Percentiles rank a stretch among this genome's conserved stretches.
phyloP scores from a whole-genome alignment of 1,140 invertebrate species.

The Penaeus japonicus region DNA sequence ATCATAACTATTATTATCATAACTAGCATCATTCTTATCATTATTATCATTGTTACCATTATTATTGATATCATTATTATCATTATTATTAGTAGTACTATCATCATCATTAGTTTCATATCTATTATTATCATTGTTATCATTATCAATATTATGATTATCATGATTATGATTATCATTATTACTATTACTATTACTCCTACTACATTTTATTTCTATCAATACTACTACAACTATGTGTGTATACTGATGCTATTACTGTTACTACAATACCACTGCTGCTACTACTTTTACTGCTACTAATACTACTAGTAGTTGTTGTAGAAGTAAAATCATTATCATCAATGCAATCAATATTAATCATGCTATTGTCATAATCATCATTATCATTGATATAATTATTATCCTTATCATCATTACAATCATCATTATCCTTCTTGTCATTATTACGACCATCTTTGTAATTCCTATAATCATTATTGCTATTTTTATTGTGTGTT shows the following conservation, averaged over 20 bases:
- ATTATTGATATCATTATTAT: too few relatives aligned
- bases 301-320: not conserved
- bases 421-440: not conserved
- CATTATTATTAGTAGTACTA: too few relatives aligned
- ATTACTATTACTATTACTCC: too few relatives aligned
- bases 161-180: too few relatives aligned
- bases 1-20: too few relatives aligned
- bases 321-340: not conserved
- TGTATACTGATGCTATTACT: too few relatives aligned
- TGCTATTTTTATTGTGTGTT: not conserved
- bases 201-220: too few relatives aligned
- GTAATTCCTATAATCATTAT: not conserved
- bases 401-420: not conserved
- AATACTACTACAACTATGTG: too few relatives aligned
- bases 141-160: not conserved
- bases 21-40: too few relatives aligned
- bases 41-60: too few relatives aligned
- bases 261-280: too few relatives aligned
- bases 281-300: too few relatives aligned
- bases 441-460: not conserved
- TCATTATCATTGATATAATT: not conserved
- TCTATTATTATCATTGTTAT: not conserved
- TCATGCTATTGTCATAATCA: not conserved
- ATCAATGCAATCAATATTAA: not conserved
- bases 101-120: not conserved